Evolutionary conservation across 1,140 invertebrate species (phyloP), one percentile per base, ranked within the genome.

Genomic region (Wasmannia auropunctata): DNA sequence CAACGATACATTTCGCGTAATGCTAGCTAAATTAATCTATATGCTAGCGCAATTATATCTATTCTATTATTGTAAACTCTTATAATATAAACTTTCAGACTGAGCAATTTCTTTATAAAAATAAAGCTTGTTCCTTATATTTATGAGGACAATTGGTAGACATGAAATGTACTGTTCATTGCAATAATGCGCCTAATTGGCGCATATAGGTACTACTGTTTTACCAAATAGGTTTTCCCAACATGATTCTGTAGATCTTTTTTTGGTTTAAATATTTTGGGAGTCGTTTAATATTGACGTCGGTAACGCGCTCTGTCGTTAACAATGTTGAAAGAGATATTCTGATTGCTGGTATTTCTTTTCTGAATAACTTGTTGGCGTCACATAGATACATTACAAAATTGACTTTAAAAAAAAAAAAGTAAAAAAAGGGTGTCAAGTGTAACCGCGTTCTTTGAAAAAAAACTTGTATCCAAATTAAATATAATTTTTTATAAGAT

Each of bases 31-130:
- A 69, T 69, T 40, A 70, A 81, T 22, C n/a, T n/a, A n/a, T n/a
- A n/a, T n/a, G n/a, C n/a, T n/a, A n/a, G n/a, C n/a, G 16, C 10
- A 80, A 49, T 69, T 69, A 54, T 80, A n/a, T n/a, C 49, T 31
- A 10, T 28, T 14, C 0, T 28, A 6, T 28, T 58, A 58, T 22
- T 43, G 4, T 22, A 31, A 1, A 7, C 11, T 22, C n/a, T 49
- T 14, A 19, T 34, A 1, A 25, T 28, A 22, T 51, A 28, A 81
- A 7, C 1, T 10, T 56, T 43, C 8, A 37, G 79, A 2, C 14
- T 31, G 62, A 19, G 19, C 2, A 16, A n/a, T 40, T 65, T 54
- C 22, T 40, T 69, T 16, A 28, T 43, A 5, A 62, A 14, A 28
- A 37, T n/a, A 34, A 69, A 40, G 46, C 16, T 69, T 80, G 77